Conservation (phyloP, 2,888 invertebrate genomes). For the Pristionchus entomophagus region DNA sequence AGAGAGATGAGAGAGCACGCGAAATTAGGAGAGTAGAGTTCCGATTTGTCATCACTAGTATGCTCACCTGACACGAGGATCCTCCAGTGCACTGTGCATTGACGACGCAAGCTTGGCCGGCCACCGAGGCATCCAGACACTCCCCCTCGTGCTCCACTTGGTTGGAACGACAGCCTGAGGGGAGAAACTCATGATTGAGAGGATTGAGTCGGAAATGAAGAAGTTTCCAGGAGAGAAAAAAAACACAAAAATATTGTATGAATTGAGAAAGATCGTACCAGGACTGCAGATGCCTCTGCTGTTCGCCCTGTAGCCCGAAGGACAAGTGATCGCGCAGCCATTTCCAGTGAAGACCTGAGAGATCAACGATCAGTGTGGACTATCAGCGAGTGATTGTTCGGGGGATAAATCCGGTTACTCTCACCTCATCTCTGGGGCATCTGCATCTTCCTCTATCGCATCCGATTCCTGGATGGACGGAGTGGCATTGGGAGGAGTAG, state of each 20-base stretch:
- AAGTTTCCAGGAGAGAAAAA: background rate
- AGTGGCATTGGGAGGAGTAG: conserved; percentile 75
- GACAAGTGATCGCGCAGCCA: conserved; percentile 62
- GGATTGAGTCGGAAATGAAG: too few species aligned
- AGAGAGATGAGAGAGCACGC: too few species aligned
- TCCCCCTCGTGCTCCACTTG: conserved; percentile 73
- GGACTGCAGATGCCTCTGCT: conserved; percentile 71
- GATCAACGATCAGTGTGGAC: background rate
- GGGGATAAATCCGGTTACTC: background rate
- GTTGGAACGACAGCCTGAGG: conserved; percentile 64
- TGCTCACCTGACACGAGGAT: conserved; percentile 63
- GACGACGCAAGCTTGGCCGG: conserved; percentile 70
- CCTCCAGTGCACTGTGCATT: conserved; percentile 74
- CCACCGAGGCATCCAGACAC: conserved; percentile 69
- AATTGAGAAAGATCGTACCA: conserved; percentile 50
- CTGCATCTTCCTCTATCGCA: conserved; percentile 69
- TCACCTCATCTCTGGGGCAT: conserved; percentile 64
- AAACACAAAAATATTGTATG: conserved; percentile 67
- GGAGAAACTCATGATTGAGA: too few species aligned
- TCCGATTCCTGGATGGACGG: conserved; percentile 70
- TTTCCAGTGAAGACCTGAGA: conserved; percentile 62
- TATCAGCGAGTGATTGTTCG: background rate
- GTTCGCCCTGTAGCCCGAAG: conserved; percentile 61
- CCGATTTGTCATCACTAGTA: background rate
- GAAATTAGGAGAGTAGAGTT: too few species aligned